These are phyloP conservation scores for Nixonia krombeini DNA, from an alignment of 1,140 invertebrate species.

Conservation along the genomic window DNA sequence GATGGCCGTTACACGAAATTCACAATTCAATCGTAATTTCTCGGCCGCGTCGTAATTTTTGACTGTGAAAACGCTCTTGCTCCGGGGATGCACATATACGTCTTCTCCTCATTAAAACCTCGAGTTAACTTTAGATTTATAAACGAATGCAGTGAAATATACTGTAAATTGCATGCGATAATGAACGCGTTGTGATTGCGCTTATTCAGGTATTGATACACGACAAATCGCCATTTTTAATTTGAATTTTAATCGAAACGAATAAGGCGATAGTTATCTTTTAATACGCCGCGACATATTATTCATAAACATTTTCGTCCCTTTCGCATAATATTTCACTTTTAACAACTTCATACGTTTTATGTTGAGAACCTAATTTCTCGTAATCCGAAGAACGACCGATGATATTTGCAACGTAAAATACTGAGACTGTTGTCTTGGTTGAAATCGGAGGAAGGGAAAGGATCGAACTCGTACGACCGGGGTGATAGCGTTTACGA, in stretches of 20 bases:
- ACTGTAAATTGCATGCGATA: not conserved
- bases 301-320: too few relatives aligned
- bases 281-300: too few relatives aligned
- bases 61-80: conserved; percentile 22
- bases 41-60: conserved; percentile 28
- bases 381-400: too few relatives aligned
- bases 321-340: too few relatives aligned
- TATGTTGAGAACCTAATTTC: too few relatives aligned
- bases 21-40: conserved; percentile 40
- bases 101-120: conserved; percentile 26
- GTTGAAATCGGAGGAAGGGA: too few relatives aligned
- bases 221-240: not conserved
- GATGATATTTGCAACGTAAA: too few relatives aligned
- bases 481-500: not conserved
- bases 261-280: too few relatives aligned
- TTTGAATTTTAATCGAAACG: not conserved
- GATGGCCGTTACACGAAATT: conserved; percentile 43
- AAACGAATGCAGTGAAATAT: not conserved
- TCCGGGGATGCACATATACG: conserved; percentile 2
- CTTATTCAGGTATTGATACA: conserved; percentile 18
- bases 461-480: too few relatives aligned
- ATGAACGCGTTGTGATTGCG: conserved; percentile 7
- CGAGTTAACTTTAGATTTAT: conserved; percentile 19
- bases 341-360: too few relatives aligned
- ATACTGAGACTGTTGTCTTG: too few relatives aligned